Conservation (phyloP, 1,140 invertebrate genomes). For the Pentalonia nigronervosa region DNA sequence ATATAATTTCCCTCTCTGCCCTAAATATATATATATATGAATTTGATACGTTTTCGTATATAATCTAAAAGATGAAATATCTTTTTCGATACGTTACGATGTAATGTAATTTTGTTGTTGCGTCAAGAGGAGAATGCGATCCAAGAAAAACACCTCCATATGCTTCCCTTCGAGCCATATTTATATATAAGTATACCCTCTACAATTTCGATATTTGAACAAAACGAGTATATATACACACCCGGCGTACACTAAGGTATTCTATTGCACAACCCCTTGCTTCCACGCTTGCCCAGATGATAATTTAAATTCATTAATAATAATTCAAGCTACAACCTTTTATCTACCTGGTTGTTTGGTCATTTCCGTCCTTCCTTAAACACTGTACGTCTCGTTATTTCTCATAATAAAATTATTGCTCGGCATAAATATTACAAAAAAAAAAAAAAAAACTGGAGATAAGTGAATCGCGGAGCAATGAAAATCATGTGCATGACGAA, state of each 20-base stretch:
- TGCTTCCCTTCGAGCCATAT: neutral
- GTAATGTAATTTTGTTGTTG: neutral
- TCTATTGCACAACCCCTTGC: neutral
- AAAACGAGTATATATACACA: neutral
- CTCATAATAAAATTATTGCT: neutral
- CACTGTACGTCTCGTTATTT: neutral
- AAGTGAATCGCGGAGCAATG: neutral
- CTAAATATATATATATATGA: neutral
- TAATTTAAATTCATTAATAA: constrained; percentile 33
- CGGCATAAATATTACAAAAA: neutral
- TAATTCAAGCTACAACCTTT: neutral
- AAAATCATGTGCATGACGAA: neutral
- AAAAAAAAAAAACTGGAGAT: too few relatives aligned
- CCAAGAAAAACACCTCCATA: constrained; percentile 2
- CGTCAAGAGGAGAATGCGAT: neutral
- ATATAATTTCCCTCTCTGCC: neutral
- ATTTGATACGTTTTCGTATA: neutral
- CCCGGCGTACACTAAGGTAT: neutral
- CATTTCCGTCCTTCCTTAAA: neutral
- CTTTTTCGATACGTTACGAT: neutral
- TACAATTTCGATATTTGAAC: neutral
- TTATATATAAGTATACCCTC: neutral
- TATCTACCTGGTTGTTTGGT: neutral
- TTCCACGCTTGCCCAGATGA: neutral
- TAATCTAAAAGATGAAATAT: neutral